Evolutionary conservation across 1,140 invertebrate genomes (phyloP).

Genomic region (Saccostrea echinata): DNA sequence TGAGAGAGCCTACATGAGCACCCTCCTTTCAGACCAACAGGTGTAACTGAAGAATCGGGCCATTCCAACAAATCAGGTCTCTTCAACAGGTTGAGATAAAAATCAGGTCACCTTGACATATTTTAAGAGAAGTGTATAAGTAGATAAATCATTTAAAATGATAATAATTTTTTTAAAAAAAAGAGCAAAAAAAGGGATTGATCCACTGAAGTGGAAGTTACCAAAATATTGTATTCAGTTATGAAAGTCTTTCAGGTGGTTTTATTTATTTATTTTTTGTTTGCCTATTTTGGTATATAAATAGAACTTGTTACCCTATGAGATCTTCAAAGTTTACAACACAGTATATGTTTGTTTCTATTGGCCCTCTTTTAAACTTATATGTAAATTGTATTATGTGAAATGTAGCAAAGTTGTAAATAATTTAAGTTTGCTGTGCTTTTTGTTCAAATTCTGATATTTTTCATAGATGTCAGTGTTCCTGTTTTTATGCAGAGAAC

Average conservation of each 20-base stretch:
- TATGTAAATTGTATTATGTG: not conserved
- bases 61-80: not conserved
- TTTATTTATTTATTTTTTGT: too few relatives aligned
- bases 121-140: not conserved
- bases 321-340: not conserved
- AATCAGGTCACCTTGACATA: not conserved
- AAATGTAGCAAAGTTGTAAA: not conserved
- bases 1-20: conserved; percentile 74
- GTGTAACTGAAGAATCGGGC: not conserved
- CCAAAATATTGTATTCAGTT: not conserved
- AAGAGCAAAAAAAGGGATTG: not conserved
- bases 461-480: not conserved
- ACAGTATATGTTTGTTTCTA: not conserved
- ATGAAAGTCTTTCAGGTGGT: not conserved
- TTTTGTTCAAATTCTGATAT: not conserved
- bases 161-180: not conserved
- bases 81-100: not conserved
- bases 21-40: conserved; percentile 73
- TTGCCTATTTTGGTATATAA: too few relatives aligned
- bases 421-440: not conserved
- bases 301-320: not conserved
- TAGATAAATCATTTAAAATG: not conserved
- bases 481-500: not conserved
- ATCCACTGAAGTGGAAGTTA: not conserved
- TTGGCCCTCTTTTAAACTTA: not conserved